Evolutionary conservation across 2,113 vertebrate genomes (phyloP).

Genomic region (Neopipo cinnamomea): DNA sequence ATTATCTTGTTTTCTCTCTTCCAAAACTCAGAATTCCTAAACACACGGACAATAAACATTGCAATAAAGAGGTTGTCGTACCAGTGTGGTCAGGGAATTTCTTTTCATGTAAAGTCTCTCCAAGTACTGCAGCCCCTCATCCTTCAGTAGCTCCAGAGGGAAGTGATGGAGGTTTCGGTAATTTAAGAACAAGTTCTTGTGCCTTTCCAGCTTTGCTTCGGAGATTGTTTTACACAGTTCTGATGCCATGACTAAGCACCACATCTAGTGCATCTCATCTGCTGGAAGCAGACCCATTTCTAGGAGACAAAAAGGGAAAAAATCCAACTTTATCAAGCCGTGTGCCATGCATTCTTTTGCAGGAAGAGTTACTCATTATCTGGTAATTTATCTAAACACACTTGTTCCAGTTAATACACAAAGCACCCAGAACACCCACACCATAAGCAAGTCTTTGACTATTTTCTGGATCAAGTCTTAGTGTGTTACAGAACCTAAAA

Average conservation of each 20-base stretch:
- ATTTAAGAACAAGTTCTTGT: constrained; percentile 96
- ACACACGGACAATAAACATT: not conserved
- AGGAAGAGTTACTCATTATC: not conserved
- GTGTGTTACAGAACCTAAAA: rapidly evolving
- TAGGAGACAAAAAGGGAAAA: constrained; percentile 35
- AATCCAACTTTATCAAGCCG: not conserved
- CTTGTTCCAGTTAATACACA: not conserved
- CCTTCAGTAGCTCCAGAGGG: constrained; percentile 89
- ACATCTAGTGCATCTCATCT: constrained; percentile 40
- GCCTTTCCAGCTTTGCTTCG: constrained; percentile 91
- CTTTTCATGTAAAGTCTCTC: constrained; percentile 98
- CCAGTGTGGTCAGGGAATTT: constrained; percentile 93
- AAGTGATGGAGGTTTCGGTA: constrained; percentile 91
- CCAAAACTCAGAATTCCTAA: constrained; percentile 22
- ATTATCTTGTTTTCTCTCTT: not conserved
- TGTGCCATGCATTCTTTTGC: not conserved
- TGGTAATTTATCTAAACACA: not conserved
- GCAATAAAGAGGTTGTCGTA: constrained; percentile 67
- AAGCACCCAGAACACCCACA: not conserved
- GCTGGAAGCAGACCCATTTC: constrained; percentile 67
- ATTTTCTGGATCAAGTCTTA: not conserved
- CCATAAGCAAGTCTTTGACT: not conserved
- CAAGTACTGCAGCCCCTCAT: constrained; percentile 91
- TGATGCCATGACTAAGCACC: constrained; percentile 83
- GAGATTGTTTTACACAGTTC: constrained; percentile 91